Evolutionary conservation across 2,797 vertebrate genomes (phyloP), one percentile per base, ranked within the genome.

Genomic region (Synanceia verrucosa): DNA sequence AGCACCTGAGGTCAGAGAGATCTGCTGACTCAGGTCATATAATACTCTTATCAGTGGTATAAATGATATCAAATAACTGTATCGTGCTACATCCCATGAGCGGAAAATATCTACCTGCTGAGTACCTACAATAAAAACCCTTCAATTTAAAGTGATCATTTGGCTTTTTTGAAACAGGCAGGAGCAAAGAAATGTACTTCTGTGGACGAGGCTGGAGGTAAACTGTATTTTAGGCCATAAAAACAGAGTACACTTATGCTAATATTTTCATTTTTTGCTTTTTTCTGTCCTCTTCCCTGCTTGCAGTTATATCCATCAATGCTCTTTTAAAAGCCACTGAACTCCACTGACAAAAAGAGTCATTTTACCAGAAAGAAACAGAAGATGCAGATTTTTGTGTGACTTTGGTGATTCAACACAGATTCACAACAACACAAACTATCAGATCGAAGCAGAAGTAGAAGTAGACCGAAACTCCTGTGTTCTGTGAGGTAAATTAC

Each of bases 1-100:
- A 86, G 82, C 81, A 79, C 73, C 79, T 83, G 76, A 86, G 86
- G 87, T 87, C 81, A 87, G 72, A 73, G 60, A 55, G 11, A 77
- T 79, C 11, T 86, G 87, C 90, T 88, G 89, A 88, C 84, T 91
- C 83, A 37, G 70, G 77, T 79, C 67, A 70, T 71, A 71, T 68
- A 61, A 81, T 70, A 70, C 24, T 29, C 33, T n/a, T 39, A 72
- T 85, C 79, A 62, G 73, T 76, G 67, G 62, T 65, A 71, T 62
- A 67, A n/a, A 60, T 33, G 39, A 61, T 44, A 77, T 77, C 72
- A 79, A 60, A 69, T 50, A 34, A 65, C 78, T 66, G 43, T 33
- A 81, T 79, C 48, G 73, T 4, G 26, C 44, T 44, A 43, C 55
- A 55, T 50, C 21, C 14, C 8, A 52, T 58, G 21, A 68, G 24